Evolutionary conservation across 2,888 invertebrate species (phyloP), one percentile per base, ranked within the genome.

Genomic region (Limulus polyphemus): DNA sequence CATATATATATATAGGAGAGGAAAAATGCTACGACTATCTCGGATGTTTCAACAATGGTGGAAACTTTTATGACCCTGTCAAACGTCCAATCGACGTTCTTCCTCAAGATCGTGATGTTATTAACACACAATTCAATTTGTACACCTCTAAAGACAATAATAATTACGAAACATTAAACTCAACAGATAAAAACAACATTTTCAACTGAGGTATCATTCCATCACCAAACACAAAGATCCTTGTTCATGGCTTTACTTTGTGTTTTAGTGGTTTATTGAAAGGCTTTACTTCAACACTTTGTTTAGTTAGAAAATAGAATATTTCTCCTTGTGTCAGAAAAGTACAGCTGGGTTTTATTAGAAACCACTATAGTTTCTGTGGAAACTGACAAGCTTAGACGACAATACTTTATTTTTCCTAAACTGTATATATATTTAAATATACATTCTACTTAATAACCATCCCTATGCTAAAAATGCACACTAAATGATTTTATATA

Each of bases 41-140:
- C 47, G 68, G 68, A 7, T 68, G 68, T 52, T 68, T 68, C 54
- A 62, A 64, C 13, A 68, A 49, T 13, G 68, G 62, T 2, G 58
- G 62, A 1, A 64, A 69, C 4, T 68, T 68, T 57, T 60, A 61
- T 49, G 62, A 68, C 32, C 64, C 66, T 10, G 57, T 65, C 32
- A 62, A 63, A 52, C 61, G 68, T 0, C 68, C 68, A 12, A 49
- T 68, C 17, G 68, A 68, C 50, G n/a, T 63, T 2, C 60, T 57
- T 2, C 68, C 68, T 0, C 59, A 64, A 50, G 56, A 62, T 1
- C 65, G 64, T 3, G 60, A 63, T 10, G 48, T 59, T 11, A 59
- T 68, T 50, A 58, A 59, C 47, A 68, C 67, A 16, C 49, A 48
- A 47, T 65, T 68, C 50, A 32, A 54, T 32, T 56, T 68, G 11